Evolutionary conservation across 2,797 vertebrate genomes (phyloP).

Genomic region (Heterohyrax brucei): DNA sequence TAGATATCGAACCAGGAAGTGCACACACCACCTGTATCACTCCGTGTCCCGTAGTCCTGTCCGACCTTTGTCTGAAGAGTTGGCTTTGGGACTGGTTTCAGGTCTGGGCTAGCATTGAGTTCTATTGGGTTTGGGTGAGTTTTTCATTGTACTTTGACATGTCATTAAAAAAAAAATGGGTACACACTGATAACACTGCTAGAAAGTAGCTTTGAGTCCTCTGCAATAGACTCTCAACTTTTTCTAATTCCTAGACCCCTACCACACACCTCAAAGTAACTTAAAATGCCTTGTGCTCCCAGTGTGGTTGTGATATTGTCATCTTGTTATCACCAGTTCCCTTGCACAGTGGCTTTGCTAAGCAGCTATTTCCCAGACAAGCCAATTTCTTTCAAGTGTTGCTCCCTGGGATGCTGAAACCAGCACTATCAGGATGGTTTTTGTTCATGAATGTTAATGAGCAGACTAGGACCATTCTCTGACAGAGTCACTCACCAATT

Average conservation of each 20-base stretch:
- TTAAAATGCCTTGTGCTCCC: conserved; percentile 81
- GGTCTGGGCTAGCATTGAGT: too few relatives aligned
- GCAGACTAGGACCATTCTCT: conserved; percentile 82
- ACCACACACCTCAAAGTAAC: conserved; percentile 74
- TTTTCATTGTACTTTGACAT: neutral
- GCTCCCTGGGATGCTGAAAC: conserved; percentile 88
- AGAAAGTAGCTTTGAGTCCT: conserved; percentile 36
- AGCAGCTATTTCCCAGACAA: conserved; percentile 89
- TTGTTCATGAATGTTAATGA: conserved; percentile 89
- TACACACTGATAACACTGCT: accelerated
- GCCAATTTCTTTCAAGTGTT: conserved; percentile 90
- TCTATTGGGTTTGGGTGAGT: too few relatives aligned
- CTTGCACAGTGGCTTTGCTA: conserved; percentile 85
- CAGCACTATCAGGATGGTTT: conserved; percentile 84
- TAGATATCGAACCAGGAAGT: too few relatives aligned
- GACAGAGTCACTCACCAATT: conserved; percentile 86
- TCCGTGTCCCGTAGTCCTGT: too few relatives aligned
- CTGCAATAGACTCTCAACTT: conserved; percentile 32
- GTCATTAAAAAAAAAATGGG: conserved; percentile 17
- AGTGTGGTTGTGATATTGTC: conserved; percentile 82
- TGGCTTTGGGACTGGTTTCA: too few relatives aligned
- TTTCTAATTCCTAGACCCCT: conserved; percentile 51
- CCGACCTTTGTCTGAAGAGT: too few relatives aligned
- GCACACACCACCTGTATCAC: too few relatives aligned
- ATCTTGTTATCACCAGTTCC: conserved; percentile 88